Percentiles rank a stretch among this genome's conserved stretches.
phyloP scores from a whole-genome alignment of 2,113 vertebrate genomes.

The Turdus rufiventris region DNA sequence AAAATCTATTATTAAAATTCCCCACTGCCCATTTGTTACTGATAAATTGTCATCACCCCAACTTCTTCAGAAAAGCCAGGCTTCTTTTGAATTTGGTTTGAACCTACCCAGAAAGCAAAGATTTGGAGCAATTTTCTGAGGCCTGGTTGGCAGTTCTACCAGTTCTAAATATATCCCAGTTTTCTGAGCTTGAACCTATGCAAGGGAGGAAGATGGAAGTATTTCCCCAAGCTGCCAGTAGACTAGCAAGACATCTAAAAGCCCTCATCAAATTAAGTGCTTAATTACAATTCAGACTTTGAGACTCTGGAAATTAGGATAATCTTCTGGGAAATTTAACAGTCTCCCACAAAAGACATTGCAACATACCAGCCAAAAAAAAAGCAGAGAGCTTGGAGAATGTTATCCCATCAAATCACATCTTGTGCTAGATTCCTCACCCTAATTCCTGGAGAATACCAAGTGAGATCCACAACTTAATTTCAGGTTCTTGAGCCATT shows the following conservation, averaged over 20 bases:
- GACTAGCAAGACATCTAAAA: conserved; percentile 42
- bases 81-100: not conserved
- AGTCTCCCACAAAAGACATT: conserved; percentile 33
- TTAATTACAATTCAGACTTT: conserved; percentile 65
- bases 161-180: conserved; percentile 3
- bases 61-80: not conserved
- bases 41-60: not conserved
- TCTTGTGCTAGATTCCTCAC: not conserved
- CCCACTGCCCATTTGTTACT: not conserved
- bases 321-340: conserved; percentile 52
- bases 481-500: not conserved
- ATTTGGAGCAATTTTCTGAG: not conserved
- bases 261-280: conserved; percentile 52
- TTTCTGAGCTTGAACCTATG: not conserved
- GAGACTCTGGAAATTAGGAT: conserved; percentile 55
- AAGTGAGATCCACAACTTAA: not conserved
- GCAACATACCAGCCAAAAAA: conserved; percentile 22
- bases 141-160: not conserved
- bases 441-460: not conserved
- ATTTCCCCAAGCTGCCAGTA: conserved; percentile 28
- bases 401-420: not conserved
- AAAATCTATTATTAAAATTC: not conserved
- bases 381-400: not conserved
- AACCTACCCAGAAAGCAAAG: not conserved
- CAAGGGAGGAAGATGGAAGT: conserved; percentile 16